These are phyloP conservation scores for Schizopygopsis malacanthus DNA, from an alignment of 2,797 vertebrate genomes.

Conservation along the genomic window DNA sequence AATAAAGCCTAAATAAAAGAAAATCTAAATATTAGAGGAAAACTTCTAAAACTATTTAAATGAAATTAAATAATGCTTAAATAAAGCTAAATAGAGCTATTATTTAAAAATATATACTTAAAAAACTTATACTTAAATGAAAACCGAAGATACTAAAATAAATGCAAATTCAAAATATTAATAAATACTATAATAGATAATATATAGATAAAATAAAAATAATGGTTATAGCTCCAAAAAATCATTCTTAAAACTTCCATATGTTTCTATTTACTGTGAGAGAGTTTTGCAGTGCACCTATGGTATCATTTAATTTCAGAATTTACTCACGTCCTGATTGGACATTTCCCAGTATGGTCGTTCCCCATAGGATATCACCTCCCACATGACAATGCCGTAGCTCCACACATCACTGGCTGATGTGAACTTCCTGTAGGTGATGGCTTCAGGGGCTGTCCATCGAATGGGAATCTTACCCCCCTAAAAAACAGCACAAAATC, in stretches of 20 bases:
- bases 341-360: conserved; percentile 99
- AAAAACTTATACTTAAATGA: neutral
- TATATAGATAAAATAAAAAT: neutral
- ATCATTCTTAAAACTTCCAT: conserved; percentile 16
- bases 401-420: conserved; percentile 97
- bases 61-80: no score
- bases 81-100: neutral
- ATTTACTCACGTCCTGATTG: conserved; percentile 92
- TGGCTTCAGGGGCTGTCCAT: conserved; percentile 96
- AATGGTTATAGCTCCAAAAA: neutral
- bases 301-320: neutral
- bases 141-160: neutral
- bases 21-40: neutral
- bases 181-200: neutral
- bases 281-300: neutral
- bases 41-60: neutral
- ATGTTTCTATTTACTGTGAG: conserved; percentile 22
- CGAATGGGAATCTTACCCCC: conserved; percentile 91
- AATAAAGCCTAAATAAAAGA: neutral
- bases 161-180: neutral
- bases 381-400: conserved; percentile 98
- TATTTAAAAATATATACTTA: neutral
- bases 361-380: conserved; percentile 96
- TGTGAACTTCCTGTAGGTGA: conserved; percentile 95
- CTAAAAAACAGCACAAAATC: conserved; percentile 67